Evolutionary conservation across 1,140 invertebrate genomes (phyloP).

Genomic region (Brachionus asplanchnoidis): DNA sequence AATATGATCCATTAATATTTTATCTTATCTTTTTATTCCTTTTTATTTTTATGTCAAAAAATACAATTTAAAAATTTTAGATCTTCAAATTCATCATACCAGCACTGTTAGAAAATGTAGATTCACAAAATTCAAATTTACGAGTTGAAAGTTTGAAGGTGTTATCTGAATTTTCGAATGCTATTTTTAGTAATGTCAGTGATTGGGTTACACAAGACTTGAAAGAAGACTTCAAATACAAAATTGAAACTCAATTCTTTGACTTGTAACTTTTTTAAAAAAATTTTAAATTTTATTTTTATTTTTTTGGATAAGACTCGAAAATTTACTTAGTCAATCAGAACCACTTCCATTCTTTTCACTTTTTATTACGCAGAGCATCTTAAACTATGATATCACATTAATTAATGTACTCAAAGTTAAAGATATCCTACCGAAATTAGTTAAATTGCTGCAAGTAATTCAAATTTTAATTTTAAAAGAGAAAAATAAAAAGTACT

Average conservation of each 20-base stretch:
- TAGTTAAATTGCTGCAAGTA: conserved; percentile 10
- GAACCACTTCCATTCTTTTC: conserved; percentile 32
- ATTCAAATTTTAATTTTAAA: not conserved
- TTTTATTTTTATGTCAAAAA: no score
- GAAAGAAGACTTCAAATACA: conserved; percentile 3
- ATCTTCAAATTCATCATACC: not conserved
- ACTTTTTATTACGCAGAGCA: not conserved
- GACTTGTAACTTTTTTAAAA: not conserved
- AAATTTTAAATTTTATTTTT: not conserved
- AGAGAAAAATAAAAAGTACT: not conserved
- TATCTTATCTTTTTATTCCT: no score
- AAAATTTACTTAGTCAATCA: conserved; percentile 1
- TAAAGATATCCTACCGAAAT: conserved; percentile 2
- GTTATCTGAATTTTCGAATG: not conserved
- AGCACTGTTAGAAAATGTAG: not conserved
- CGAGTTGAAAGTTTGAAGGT: conserved; percentile 1
- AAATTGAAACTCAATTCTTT: conserved; percentile 25
- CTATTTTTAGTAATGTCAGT: not conserved
- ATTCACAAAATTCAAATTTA: not conserved
- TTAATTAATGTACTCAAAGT: conserved; percentile 17
- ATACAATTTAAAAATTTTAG: not conserved
- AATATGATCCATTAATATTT: no score
- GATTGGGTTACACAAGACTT: not conserved
- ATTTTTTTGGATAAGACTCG: not conserved
- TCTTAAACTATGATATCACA: conserved; percentile 34